Base-by-base conservation (phyloP, 2,888 invertebrate species). In the Ophion slaviceki region DNA sequence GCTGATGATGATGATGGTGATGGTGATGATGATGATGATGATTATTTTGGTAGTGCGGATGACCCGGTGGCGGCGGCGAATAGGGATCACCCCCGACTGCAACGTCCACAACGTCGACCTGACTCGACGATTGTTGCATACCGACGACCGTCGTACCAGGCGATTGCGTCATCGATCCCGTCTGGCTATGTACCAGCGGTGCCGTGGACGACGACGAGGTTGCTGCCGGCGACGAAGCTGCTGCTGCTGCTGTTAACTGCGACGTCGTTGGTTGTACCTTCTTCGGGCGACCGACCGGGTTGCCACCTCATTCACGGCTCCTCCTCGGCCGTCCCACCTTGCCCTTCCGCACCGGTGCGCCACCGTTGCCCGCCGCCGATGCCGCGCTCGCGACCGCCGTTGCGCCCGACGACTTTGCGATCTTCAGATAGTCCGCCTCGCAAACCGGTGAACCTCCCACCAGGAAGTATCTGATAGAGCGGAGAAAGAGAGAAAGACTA, bases 401-500 rank as follows among this genome's bases (percentile, higher is more conserved):
- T 57, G 92, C 93, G 80, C 91, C 92, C 90, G 93, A 93, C 88
- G 93, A 94, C 95, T 98, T 97, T 94, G 98, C 96, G 93, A 98
- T 95, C 95, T 98, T 98, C 95, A 98, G 97, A 97, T 98, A 98
- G 95, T 99, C 98, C 95, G 98, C 97, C 95, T 99, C 99, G 95
- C 99, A 99, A 88, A 98, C 97, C 93, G 98, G 96, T 93, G 97
- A 97, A 89, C 98, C 98, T 93, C 97, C 97, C 91, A 98, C 95
- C 95, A 98, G 96, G 95, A 98, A 97, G 95, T 98, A 98, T 95
- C 96, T 96, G 93, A 57, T 61, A 10, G 2, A n/a, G 24, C 20
- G 61, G 20, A 14, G 20, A 61, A 20, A 5, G 24, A 20, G 24
- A n/a, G 61, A 61, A 20, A 61, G 24, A 61, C 3, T 2, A 5